Evolutionary conservation across 2,888 invertebrate species (phyloP).

Genomic region (Therioaphis trifolii): DNA sequence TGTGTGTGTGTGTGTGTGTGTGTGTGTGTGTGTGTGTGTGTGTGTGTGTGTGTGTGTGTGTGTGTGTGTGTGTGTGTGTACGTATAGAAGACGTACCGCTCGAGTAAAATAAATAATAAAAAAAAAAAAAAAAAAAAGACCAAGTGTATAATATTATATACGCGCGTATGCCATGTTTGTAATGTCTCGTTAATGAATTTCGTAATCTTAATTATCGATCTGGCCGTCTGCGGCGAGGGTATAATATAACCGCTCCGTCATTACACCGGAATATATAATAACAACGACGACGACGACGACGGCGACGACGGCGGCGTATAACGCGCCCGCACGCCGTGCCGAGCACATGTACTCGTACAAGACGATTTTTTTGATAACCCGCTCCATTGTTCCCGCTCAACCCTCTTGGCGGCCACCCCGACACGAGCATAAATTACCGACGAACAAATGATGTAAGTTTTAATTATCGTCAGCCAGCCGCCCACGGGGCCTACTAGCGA

Average conservation of each 20-base stretch:
- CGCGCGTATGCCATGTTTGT: too few species aligned
- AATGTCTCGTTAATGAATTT: slow-evolving; percentile 57
- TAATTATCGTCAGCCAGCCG: slow-evolving; percentile 46
- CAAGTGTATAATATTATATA: too few species aligned
- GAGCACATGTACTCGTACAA: background rate
- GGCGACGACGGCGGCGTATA: too few species aligned
- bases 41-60: too few species aligned
- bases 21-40: too few species aligned
- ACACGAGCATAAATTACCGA: slow-evolving; percentile 54
- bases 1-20: background rate
- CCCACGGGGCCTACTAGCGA: background rate
- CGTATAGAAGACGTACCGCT: too few species aligned
- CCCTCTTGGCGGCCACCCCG: slow-evolving; percentile 60
- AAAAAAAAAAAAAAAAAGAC: background rate
- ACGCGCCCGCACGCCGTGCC: too few species aligned
- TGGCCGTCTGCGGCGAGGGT: slow-evolving; percentile 27
- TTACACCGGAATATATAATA: background rate
- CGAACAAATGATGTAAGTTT: slow-evolving; percentile 53
- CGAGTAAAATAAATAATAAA: background rate
- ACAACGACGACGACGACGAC: too few species aligned
- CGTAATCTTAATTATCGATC: slow-evolving; percentile 62
- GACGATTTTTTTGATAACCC: slow-evolving; percentile 48
- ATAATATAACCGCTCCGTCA: slow-evolving; percentile 51
- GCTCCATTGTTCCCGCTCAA: slow-evolving; percentile 52
- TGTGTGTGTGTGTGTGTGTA: too few species aligned